Evolutionary conservation across 2,888 invertebrate genomes (phyloP).

Genomic region (Tyria jacobaeae): DNA sequence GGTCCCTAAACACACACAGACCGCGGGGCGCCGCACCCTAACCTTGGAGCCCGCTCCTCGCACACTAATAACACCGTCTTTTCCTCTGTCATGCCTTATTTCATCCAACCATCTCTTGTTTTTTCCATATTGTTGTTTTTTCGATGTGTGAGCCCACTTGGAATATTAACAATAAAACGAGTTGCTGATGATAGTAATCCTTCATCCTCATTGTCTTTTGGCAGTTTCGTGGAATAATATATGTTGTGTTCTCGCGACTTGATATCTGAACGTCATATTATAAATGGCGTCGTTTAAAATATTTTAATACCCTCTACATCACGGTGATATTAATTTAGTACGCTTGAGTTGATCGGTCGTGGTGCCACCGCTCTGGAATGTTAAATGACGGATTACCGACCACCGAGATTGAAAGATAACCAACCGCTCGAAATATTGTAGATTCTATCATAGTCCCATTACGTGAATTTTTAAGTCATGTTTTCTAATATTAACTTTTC

Average conservation of each 20-base stretch:
- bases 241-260: slow-evolving; percentile 81
- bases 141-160: slow-evolving; percentile 66
- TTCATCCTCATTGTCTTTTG: slow-evolving; percentile 86
- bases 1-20: slow-evolving; percentile 83
- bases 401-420: slow-evolving; percentile 81
- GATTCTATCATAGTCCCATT: slow-evolving; percentile 65
- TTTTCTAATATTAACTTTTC: neutral
- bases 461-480: slow-evolving; percentile 43
- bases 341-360: slow-evolving; percentile 81
- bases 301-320: slow-evolving; percentile 85
- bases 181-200: slow-evolving; percentile 84
- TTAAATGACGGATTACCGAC: slow-evolving; percentile 85
- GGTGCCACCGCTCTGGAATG: slow-evolving; percentile 83
- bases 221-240: slow-evolving; percentile 86
- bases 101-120: slow-evolving; percentile 78
- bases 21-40: slow-evolving; percentile 83
- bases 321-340: slow-evolving; percentile 85
- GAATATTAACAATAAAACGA: slow-evolving; percentile 83
- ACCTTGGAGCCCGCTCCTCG: slow-evolving; percentile 67
- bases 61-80: slow-evolving; percentile 82
- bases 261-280: slow-evolving; percentile 84
- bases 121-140: slow-evolving; percentile 78
- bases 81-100: slow-evolving; percentile 83
- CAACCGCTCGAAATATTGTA: slow-evolving; percentile 68
- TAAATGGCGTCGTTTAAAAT: slow-evolving; percentile 86